Base-by-base conservation (phyloP, 2,113 vertebrate species). In the Malurus melanocephalus region DNA sequence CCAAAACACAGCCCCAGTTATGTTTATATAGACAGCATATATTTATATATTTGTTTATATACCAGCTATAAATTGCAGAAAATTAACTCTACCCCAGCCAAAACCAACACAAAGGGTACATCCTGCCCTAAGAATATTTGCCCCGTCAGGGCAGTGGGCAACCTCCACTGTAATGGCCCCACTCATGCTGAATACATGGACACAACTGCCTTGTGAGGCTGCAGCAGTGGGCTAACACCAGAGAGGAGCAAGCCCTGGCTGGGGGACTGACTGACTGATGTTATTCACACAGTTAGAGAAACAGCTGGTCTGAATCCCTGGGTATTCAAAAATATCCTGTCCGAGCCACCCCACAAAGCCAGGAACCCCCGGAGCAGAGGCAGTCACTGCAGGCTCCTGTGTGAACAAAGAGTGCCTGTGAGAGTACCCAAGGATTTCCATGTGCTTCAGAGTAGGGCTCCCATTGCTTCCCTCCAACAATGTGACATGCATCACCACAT, bases 281-380 rank as follows among this genome's bases (percentile, higher is more conserved):
- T 19, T 72, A 15, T 46, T 71, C 69, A 51, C 35, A 33, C 42
- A 68, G 27, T 27, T n/a, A 33, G 60, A 77, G 26, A 61, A 64
- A 35, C n/a, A 65, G 27, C 55, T 78, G 40, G 32, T 42, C 32
- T 24, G 52, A 72, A 72, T 30, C 5, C 2, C 10, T 55, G 23
- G 38, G 17, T 51, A 65, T 80, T 86, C 42, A 78, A 72, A 95
- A 80, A 84, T 48, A 66, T 62, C 77, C 43, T 1, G 1, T 42
- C 11, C 0, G 1, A 83, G 28, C 30, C 7, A 0, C 23, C 20
- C 42, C 0, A 1, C 0, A 0, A 56, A 66, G 35, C 32, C 0
- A 0, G 20, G 42, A 80, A 13, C 12, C n/a, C 52, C n/a, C 0
- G 0, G 55, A 59, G 48, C 57, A 61, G 69, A 83, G 69, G 57